A percentile compares a stretch with the other conserved stretches of the same genome.
phyloP scores from a whole-genome alignment of 2,888 invertebrate species.

The Polydrusus tereticollis region DNA sequence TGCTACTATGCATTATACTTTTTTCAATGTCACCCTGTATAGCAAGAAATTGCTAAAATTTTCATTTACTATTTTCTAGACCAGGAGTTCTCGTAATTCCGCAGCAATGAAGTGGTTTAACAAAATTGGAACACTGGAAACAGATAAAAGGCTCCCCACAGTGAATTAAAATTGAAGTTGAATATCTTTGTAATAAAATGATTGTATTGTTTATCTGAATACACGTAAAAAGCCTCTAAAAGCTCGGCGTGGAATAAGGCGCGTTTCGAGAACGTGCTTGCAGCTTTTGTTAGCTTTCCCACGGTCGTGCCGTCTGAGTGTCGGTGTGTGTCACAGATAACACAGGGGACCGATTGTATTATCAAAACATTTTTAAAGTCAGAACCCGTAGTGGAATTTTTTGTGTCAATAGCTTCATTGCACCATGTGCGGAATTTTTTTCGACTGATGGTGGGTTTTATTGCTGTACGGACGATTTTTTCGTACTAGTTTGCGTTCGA shows the following conservation, averaged over 20 bases:
- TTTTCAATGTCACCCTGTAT: too few species aligned
- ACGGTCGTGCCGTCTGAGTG: constrained; percentile 31
- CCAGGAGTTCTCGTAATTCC: too few species aligned
- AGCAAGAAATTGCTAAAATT: too few species aligned
- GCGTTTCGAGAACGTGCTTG: constrained; percentile 43
- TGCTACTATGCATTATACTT: too few species aligned
- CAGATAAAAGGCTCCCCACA: too few species aligned
- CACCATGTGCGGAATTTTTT: constrained; percentile 23
- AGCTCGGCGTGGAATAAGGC: constrained; percentile 36
- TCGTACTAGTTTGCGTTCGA: constrained; percentile 5
- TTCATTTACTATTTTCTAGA: too few species aligned
- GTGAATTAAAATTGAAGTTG: too few species aligned
- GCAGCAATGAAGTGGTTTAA: too few species aligned
- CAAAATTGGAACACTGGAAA: too few species aligned
- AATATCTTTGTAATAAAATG: too few species aligned
- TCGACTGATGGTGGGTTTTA: neutral
- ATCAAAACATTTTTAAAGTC: constrained; percentile 22
- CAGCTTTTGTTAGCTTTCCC: constrained; percentile 41
- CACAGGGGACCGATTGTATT: constrained; percentile 31
- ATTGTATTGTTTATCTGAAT: constrained; percentile 26
- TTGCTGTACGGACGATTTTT: neutral
- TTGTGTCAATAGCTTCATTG: constrained; percentile 13
- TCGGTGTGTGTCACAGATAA: constrained; percentile 26
- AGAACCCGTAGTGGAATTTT: constrained; percentile 16
- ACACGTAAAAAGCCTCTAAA: neutral